Base-by-base conservation (phyloP, 2,888 invertebrate genomes). In the Escarpia spicata region DNA sequence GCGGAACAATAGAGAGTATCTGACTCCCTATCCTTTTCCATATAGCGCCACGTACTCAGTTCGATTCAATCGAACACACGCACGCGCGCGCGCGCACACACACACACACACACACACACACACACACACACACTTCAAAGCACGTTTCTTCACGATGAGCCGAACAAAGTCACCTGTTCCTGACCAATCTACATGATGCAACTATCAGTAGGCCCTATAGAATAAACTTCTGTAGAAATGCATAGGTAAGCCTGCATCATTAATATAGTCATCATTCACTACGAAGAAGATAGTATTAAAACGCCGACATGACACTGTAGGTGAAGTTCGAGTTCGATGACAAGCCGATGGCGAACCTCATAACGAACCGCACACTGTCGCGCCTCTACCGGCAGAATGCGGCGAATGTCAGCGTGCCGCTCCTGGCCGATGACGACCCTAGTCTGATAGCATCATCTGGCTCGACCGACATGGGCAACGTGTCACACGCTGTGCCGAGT, bases 391-490 rank as follows among this genome's bases (percentile, higher is more conserved):
- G 75, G 75, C 75, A 75, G n/a, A 75, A 75, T 75, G 75, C 75
- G n/a, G 75, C 75, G 19, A n/a, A 15, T 26, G n/a, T 75, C 75
- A n/a, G n/a, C 26, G 75, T 75, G 75, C 75, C 75, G 26, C 26
- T 75, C 26, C 75, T 75, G 75, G 75, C 19, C 4, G 75, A 75
- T 26, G 75, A 75, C 26, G 75, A 75, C 44, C 12, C 52, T 91
- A 37, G n/a, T 26, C 90, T 92, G 26, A 26, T 75, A 3, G 75
- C 26, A 26, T 26, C 75, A 6, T 3, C 75, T 75, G 93, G 93
- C 3, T 93, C 93, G 8, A 93, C 93, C 92, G 93, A 93, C 92
- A 92, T 93, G 93, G 93, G 93, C 3, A 93, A 93, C 89, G 93
- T 93, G 31, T 93, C 93, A 26, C 93, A 92, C 15, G 92, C 92